A percentile compares a stretch with the other conserved stretches of the same genome.
These are phyloP conservation scores for Leucosticte australis DNA, from an alignment of 2,113 vertebrate genomes.

Conservation along the genomic window DNA sequence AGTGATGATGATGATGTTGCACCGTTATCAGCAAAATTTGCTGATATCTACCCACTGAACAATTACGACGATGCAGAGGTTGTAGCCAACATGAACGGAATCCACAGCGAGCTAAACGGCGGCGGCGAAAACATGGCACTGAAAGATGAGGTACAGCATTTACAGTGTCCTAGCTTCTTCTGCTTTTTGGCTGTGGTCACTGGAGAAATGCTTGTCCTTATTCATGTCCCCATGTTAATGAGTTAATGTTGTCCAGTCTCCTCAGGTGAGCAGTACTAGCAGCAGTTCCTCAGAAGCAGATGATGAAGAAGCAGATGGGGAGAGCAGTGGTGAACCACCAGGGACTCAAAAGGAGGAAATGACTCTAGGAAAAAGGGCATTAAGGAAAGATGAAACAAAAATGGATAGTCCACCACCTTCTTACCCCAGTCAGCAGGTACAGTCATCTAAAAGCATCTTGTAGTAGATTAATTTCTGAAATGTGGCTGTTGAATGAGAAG, in stretches of 20 bases:
- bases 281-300: slow-evolving; percentile 94
- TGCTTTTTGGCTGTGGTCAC: not conserved
- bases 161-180: not conserved
- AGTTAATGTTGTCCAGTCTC: slow-evolving; percentile 73
- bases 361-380: slow-evolving; percentile 69
- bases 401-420: slow-evolving; percentile 82
- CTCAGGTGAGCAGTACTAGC: slow-evolving; percentile 87
- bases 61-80: slow-evolving; percentile 83
- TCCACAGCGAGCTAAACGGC: slow-evolving; percentile 85
- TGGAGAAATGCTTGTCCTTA: not conserved
- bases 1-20: slow-evolving; percentile 91
- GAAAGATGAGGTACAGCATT: slow-evolving; percentile 82
- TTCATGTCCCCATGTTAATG: not conserved
- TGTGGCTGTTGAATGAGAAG: not conserved
- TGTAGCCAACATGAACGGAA: slow-evolving; percentile 86
- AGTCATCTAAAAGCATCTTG: not conserved
- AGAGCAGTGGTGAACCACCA: slow-evolving; percentile 79
- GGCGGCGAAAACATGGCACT: slow-evolving; percentile 81
- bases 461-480: not conserved
- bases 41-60: slow-evolving; percentile 88
- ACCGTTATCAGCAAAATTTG: slow-evolving; percentile 86
- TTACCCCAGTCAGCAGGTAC: slow-evolving; percentile 82
- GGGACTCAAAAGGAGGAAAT: slow-evolving; percentile 75
- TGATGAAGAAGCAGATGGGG: slow-evolving; percentile 87
- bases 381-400: slow-evolving; percentile 67